Percentiles rank a stretch among this genome's conserved stretches.
phyloP scores from a whole-genome alignment of 2,113 vertebrate genomes.

The Toxostoma redivivum region DNA sequence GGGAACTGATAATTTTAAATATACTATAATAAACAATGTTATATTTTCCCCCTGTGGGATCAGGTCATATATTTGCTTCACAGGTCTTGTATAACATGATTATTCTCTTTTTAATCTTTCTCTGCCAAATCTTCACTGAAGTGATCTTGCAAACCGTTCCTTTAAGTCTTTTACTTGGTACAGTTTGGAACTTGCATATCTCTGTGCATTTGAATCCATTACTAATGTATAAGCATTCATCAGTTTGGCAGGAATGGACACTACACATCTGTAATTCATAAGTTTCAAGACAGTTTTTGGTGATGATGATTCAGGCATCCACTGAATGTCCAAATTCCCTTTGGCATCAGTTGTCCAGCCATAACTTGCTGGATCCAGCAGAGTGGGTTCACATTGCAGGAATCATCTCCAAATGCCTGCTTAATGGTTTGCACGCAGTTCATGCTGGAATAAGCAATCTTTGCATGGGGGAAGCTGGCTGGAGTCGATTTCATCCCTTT shows the following conservation, averaged over 20 bases:
- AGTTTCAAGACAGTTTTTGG: conserved; percentile 29
- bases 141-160: not conserved
- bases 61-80: not conserved
- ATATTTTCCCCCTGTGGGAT: not conserved
- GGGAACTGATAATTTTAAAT: not conserved
- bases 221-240: conserved; percentile 4
- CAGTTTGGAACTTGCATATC: not conserved
- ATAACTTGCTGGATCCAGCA: conserved; percentile 52
- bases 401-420: conserved; percentile 46
- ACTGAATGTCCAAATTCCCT: conserved; percentile 50
- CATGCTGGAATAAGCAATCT: conserved; percentile 56
- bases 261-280: conserved; percentile 53
- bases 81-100: not conserved
- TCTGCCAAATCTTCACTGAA: not conserved
- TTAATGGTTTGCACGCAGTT: conserved; percentile 51
- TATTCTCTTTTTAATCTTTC: not conserved
- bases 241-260: conserved; percentile 21
- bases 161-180: not conserved
- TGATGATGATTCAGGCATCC: conserved; percentile 49
- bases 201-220: conserved; percentile 19
- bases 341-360: conserved; percentile 47
- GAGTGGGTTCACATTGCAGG: conserved; percentile 31
- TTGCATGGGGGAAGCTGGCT: conserved; percentile 56
- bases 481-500: conserved; percentile 56
- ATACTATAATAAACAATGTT: not conserved